Evolutionary conservation across 2,797 vertebrate genomes (phyloP).

Genomic region (Squalus acanthias): DNA sequence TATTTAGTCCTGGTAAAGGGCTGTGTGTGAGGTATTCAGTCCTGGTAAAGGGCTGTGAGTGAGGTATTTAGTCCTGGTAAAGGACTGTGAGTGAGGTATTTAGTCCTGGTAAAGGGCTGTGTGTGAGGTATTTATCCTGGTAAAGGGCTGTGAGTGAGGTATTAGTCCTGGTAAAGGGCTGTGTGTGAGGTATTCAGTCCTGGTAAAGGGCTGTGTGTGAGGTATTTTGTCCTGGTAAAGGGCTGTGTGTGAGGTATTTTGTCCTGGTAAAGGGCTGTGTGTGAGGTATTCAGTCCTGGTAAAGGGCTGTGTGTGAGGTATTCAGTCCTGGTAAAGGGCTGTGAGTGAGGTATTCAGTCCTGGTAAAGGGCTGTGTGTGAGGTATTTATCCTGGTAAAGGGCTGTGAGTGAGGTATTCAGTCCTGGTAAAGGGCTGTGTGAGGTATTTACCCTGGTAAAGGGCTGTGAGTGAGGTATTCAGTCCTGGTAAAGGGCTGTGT

Average conservation of each 20-base stretch:
- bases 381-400: not conserved
- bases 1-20: not conserved
- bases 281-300: no score
- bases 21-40: no score
- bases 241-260: no score
- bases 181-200: no score
- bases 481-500: not conserved
- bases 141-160: not conserved
- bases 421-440: not conserved
- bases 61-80: not conserved
- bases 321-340: no score
- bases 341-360: no score
- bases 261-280: no score
- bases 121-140: not conserved
- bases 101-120: not conserved
- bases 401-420: not conserved
- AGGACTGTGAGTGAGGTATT: not conserved
- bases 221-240: no score
- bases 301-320: no score
- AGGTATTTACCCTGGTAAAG: not conserved
- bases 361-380: not conserved
- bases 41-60: not conserved
- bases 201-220: no score
- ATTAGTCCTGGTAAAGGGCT: no score
- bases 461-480: not conserved